Conservation (phyloP, 2,113 vertebrate genomes). For the Carlito syrichta region DNA sequence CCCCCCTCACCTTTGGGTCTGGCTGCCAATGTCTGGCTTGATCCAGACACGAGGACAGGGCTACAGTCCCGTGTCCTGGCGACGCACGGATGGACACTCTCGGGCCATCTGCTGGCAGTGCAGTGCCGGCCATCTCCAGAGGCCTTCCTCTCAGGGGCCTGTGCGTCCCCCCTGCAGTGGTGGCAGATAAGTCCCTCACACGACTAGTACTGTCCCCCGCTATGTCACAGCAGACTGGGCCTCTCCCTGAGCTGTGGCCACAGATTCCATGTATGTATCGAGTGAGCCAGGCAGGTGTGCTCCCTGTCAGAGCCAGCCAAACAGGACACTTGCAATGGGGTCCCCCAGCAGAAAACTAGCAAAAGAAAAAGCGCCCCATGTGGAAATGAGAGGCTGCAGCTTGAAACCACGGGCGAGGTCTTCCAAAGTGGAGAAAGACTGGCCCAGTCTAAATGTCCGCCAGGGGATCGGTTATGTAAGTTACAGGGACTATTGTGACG, state of each 20-base stretch:
- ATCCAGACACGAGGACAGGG: not conserved
- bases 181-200: not conserved
- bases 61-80: not conserved
- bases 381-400: not conserved
- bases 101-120: not conserved
- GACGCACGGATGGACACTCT: not conserved
- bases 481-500: not conserved
- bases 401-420: not conserved
- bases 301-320: not conserved
- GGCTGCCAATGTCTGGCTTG: not conserved
- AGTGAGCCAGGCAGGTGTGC: not conserved
- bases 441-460: not conserved
- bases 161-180: not conserved
- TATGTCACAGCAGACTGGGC: not conserved
- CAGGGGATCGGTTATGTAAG: not conserved
- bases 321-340: not conserved
- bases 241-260: not conserved
- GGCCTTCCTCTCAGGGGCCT: not conserved
- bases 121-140: not conserved
- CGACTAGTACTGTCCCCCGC: not conserved
- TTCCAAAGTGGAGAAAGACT: slow-evolving; percentile 18
- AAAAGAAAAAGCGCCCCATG: not conserved
- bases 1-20: too few species aligned
- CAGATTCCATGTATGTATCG: too few species aligned
- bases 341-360: not conserved